Evolutionary conservation across 2,888 invertebrate genomes (phyloP).

Genomic region (Gnatocerus cornutus): DNA sequence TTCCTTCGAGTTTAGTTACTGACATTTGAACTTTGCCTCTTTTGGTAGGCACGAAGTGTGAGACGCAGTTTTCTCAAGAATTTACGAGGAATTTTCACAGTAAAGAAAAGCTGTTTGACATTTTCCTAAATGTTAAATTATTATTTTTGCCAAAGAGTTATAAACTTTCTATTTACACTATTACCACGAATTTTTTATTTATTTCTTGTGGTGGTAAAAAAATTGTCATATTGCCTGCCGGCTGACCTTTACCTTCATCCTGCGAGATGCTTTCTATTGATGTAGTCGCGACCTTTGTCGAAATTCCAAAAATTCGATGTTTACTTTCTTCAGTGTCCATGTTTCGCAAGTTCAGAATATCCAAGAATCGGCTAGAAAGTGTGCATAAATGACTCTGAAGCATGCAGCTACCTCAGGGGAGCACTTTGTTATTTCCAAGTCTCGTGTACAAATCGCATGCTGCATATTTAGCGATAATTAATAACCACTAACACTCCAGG

Average conservation of each 20-base stretch:
- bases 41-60: background rate
- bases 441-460: conserved; percentile 24
- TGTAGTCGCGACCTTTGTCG: conserved; percentile 37
- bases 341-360: conserved; percentile 34
- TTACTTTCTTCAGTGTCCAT: conserved; percentile 35
- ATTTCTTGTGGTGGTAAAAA: background rate
- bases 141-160: background rate
- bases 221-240: too few species aligned
- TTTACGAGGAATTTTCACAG: conserved; percentile 4
- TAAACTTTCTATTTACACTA: background rate
- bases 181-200: too few species aligned
- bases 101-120: background rate
- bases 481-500: conserved; percentile 25
- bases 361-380: conserved; percentile 29
- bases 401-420: conserved; percentile 15
- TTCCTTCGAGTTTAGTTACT: conserved; percentile 15
- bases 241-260: too few species aligned
- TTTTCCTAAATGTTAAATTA: background rate
- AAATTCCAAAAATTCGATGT: conserved; percentile 26
- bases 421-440: conserved; percentile 27
- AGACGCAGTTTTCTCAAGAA: background rate
- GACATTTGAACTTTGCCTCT: conserved; percentile 33
- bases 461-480: conserved; percentile 40
- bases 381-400: conserved; percentile 12
- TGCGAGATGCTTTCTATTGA: conserved; percentile 29